phyloP scores from a whole-genome alignment of 2,888 invertebrate genomes.

The Boloria euphrosyne region DNA sequence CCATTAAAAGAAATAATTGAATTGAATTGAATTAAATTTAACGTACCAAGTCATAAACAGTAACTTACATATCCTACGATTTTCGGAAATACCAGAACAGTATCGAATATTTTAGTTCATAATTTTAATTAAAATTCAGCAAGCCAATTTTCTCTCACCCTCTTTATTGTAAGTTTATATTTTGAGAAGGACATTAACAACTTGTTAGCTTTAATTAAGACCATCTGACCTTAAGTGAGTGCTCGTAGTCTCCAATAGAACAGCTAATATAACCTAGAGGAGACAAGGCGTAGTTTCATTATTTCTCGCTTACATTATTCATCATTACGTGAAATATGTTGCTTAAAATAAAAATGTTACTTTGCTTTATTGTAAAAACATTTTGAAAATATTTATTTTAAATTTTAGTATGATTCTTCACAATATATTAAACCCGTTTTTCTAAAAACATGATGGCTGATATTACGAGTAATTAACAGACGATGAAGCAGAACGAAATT shows the following conservation, averaged over 20 bases:
- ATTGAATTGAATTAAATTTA: no score
- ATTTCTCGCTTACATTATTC: slow-evolving; percentile 28
- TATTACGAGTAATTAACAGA: no score
- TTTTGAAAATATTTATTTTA: background rate
- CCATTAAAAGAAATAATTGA: no score
- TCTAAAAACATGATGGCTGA: background rate
- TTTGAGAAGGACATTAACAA: slow-evolving; percentile 27
- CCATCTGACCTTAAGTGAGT: slow-evolving; percentile 18
- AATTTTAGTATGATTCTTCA: background rate
- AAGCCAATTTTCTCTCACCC: slow-evolving; percentile 11
- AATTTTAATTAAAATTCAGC: slow-evolving; percentile 18
- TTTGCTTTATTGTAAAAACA: slow-evolving; percentile 7
- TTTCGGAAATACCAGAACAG: background rate
- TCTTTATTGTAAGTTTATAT: slow-evolving; percentile 18
- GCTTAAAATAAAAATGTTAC: slow-evolving; percentile 11
- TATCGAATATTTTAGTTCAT: background rate
- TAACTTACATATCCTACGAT: background rate
- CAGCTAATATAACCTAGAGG: slow-evolving; percentile 23
- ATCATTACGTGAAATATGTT: slow-evolving; percentile 12
- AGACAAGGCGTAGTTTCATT: slow-evolving; percentile 20
- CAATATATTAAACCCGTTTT: background rate
- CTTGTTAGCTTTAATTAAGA: slow-evolving; percentile 32
- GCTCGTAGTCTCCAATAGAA: slow-evolving; percentile 23
- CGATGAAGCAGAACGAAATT: no score
- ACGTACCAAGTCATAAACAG: background rate